These are phyloP conservation scores for Monopterus albus DNA, from an alignment of 2,113 vertebrate species.

Conservation along the genomic window DNA sequence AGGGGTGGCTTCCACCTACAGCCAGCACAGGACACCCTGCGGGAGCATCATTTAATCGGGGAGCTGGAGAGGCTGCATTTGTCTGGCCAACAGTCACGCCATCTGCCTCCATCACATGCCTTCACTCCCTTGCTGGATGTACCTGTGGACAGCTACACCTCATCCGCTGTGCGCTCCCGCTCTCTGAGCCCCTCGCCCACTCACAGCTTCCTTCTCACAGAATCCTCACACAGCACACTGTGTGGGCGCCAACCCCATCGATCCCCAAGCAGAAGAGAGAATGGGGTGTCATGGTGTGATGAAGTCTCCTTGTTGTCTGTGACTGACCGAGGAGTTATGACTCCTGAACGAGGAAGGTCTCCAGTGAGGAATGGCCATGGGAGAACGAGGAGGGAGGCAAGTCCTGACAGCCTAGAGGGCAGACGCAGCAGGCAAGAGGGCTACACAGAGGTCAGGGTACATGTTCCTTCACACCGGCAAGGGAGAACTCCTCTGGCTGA, in stretches of 20 bases:
- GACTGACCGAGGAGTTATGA: constrained; percentile 51
- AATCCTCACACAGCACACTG: constrained; percentile 52
- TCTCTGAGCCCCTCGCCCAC: constrained; percentile 63
- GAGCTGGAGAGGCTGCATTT: constrained; percentile 81
- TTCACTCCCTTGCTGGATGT: constrained; percentile 89
- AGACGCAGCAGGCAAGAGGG: constrained; percentile 52
- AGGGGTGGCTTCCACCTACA: constrained; percentile 92
- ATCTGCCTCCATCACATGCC: constrained; percentile 72
- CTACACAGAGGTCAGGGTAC: constrained; percentile 79
- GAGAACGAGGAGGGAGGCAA: constrained; percentile 60
- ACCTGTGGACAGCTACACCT: constrained; percentile 87
- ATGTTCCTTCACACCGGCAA: constrained; percentile 69
- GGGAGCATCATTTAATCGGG: constrained; percentile 61
- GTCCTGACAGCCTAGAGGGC: constrained; percentile 70
- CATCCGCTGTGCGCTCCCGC: constrained; percentile 50
- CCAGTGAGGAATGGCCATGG: constrained; percentile 74
- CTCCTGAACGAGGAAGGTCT: constrained; percentile 75
- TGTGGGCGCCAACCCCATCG: constrained; percentile 34
- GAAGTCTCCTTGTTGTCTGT: constrained; percentile 43
- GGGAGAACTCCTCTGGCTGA: constrained; percentile 76
- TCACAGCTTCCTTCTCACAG: constrained; percentile 81
- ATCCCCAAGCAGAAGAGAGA: constrained; percentile 60
- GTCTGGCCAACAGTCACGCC: constrained; percentile 68
- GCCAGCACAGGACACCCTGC: constrained; percentile 76
- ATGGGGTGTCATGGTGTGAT: constrained; percentile 11